Evolutionary conservation across 2,888 invertebrate species (phyloP).

Genomic region (Labia minor): DNA sequence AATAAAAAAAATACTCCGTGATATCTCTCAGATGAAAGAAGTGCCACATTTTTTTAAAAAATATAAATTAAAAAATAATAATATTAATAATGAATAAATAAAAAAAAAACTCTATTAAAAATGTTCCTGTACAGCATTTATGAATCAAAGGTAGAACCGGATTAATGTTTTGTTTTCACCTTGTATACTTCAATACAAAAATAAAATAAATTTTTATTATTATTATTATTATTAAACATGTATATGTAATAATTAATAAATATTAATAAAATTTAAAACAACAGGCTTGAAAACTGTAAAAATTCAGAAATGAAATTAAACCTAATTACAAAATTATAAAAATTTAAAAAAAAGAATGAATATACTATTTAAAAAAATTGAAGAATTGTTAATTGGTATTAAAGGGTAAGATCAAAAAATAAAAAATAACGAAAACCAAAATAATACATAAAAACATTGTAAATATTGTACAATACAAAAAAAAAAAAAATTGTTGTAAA

Average conservation of each 20-base stretch:
- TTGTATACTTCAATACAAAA: too few species aligned
- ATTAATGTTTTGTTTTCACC: constrained; percentile 26
- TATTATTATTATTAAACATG: too few species aligned
- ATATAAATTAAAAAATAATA: constrained; percentile 19
- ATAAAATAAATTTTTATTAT: neutral
- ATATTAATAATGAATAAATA: neutral
- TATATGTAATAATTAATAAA: neutral
- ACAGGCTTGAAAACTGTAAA: constrained; percentile 26
- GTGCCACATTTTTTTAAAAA: constrained; percentile 35
- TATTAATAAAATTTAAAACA: constrained; percentile 16
- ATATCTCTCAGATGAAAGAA: constrained; percentile 38
- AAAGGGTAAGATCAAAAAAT: constrained; percentile 34
- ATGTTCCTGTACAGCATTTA: constrained; percentile 44
- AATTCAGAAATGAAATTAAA: constrained; percentile 23
- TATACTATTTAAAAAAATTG: constrained; percentile 23
- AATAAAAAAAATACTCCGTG: constrained; percentile 35
- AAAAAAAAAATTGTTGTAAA: constrained; percentile 25
- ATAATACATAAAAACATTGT: too few species aligned
- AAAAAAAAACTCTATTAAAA: constrained; percentile 32
- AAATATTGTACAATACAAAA: constrained; percentile 24
- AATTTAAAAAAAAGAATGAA: constrained; percentile 23
- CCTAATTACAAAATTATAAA: constrained; percentile 30
- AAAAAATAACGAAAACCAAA: neutral
- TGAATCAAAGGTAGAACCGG: constrained; percentile 30
- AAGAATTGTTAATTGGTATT: constrained; percentile 35